A percentile compares a stretch with the other conserved stretches of the same genome.
phyloP scores from a whole-genome alignment of 1,140 invertebrate species.

The Cotesia glomerata region DNA sequence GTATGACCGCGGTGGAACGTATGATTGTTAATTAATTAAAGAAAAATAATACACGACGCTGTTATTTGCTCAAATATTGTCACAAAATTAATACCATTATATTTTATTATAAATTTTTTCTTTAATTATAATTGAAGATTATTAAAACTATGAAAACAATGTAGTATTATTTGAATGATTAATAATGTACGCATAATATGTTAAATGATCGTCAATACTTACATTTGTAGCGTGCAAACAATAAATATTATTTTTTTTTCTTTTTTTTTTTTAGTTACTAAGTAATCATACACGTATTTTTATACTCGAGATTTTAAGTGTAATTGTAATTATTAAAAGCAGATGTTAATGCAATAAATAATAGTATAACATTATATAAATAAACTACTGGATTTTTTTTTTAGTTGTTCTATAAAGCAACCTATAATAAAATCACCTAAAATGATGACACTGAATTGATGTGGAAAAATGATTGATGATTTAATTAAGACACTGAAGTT shows the following conservation, averaged over 20 bases:
- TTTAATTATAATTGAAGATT: neutral
- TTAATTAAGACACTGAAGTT: too few species aligned
- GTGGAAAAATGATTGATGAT: too few species aligned
- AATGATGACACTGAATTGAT: too few species aligned
- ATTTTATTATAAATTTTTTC: neutral
- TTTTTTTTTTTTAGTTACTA: slow-evolving; percentile 38
- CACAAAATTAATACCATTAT: neutral
- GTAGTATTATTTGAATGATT: neutral
- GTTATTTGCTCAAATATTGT: slow-evolving; percentile 15
- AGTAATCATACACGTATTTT: slow-evolving; percentile 39
- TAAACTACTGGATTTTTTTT: neutral
- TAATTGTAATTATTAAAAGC: neutral
- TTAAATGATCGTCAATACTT: slow-evolving; percentile 19
- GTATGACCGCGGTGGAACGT: too few species aligned
- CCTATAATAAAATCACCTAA: too few species aligned
- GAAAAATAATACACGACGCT: neutral
- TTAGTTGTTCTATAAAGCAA: neutral
- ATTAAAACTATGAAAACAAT: neutral
- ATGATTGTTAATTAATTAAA: too few species aligned
- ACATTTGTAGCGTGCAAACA: slow-evolving; percentile 28
- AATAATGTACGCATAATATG: neutral
- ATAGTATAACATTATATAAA: slow-evolving; percentile 18
- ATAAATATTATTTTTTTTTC: slow-evolving; percentile 18
- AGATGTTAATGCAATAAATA: slow-evolving; percentile 22
- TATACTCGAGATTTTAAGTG: slow-evolving; percentile 37